Evolutionary conservation across 2,797 vertebrate genomes (phyloP).

Genomic region (Hippoglossus hippoglossus): DNA sequence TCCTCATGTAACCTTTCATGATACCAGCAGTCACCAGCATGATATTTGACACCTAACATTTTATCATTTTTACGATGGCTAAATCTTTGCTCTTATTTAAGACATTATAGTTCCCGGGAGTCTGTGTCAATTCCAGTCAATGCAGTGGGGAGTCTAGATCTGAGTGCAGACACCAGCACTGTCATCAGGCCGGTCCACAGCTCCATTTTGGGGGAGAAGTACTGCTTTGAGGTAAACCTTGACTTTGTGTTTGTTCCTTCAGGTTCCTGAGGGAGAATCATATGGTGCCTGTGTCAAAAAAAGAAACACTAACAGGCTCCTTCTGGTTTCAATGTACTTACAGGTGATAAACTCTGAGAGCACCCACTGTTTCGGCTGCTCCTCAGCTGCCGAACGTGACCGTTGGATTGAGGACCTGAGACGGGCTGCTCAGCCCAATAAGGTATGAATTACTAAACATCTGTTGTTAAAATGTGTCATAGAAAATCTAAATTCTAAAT

Average conservation of each 20-base stretch:
- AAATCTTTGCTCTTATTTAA: conserved; percentile 27
- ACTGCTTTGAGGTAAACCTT: conserved; percentile 92
- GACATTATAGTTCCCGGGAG: conserved; percentile 85
- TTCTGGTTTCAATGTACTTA: conserved; percentile 17
- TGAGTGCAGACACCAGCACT: conserved; percentile 87
- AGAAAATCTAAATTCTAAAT: background rate
- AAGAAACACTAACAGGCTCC: background rate
- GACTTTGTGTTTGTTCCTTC: background rate
- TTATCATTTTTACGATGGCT: background rate
- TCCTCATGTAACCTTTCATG: no score
- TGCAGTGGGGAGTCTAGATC: conserved; percentile 84
- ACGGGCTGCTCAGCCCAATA: conserved; percentile 89
- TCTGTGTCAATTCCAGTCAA: conserved; percentile 85
- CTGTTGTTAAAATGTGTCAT: background rate
- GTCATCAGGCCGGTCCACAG: conserved; percentile 91
- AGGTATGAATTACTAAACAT: conserved; percentile 76
- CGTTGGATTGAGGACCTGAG: conserved; percentile 95
- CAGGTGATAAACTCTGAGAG: conserved; percentile 89
- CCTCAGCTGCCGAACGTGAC: conserved; percentile 90
- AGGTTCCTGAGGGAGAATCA: background rate
- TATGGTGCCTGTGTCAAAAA: background rate
- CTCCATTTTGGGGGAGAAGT: conserved; percentile 92
- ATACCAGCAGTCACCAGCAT: background rate
- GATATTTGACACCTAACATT: background rate
- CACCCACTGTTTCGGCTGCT: conserved; percentile 93